A percentile compares a stretch with the other conserved stretches of the same genome.
Evolutionary conservation across 1,140 invertebrate species (phyloP).

Genomic region (Neoseiulus cucumeris): DNA sequence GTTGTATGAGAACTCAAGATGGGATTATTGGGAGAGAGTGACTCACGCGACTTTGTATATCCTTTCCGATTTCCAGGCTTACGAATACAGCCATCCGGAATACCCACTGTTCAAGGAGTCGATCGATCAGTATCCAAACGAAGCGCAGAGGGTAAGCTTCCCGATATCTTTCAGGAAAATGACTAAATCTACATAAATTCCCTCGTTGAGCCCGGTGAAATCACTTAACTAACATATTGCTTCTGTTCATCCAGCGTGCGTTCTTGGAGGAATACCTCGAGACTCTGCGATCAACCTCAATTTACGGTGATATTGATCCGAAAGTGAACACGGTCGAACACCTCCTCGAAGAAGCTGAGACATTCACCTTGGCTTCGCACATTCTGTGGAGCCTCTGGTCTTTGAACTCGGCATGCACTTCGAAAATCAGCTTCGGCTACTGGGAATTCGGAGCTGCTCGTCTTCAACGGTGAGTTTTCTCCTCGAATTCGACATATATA

Average conservation of each 20-base stretch:
- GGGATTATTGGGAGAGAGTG: too few relatives aligned
- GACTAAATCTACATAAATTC: constrained; percentile 12
- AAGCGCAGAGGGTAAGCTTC: constrained; percentile 60
- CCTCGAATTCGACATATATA: background rate
- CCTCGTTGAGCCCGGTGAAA: too few relatives aligned
- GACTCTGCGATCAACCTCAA: constrained; percentile 15
- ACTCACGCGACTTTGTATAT: too few relatives aligned
- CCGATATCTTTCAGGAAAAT: constrained; percentile 20
- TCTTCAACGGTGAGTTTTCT: background rate
- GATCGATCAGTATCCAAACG: constrained; percentile 44
- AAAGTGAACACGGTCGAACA: constrained; percentile 25
- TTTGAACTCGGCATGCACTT: constrained; percentile 62
- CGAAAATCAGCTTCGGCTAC: constrained; percentile 80
- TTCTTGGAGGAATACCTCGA: constrained; percentile 25
- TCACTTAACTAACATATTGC: too few relatives aligned
- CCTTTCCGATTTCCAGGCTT: constrained; percentile 26
- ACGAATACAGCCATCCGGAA: constrained; percentile 58
- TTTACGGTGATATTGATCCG: constrained; percentile 20
- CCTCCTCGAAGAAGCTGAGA: constrained; percentile 50
- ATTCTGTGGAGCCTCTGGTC: constrained; percentile 82
- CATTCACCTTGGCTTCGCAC: constrained; percentile 68
- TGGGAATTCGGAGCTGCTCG: constrained; percentile 35
- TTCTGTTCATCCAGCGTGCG: constrained; percentile 22
- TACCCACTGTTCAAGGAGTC: constrained; percentile 55
- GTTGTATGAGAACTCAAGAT: too few relatives aligned